phyloP scores from a whole-genome alignment of 2,797 vertebrate genomes.

The Anguilla obscura region DNA sequence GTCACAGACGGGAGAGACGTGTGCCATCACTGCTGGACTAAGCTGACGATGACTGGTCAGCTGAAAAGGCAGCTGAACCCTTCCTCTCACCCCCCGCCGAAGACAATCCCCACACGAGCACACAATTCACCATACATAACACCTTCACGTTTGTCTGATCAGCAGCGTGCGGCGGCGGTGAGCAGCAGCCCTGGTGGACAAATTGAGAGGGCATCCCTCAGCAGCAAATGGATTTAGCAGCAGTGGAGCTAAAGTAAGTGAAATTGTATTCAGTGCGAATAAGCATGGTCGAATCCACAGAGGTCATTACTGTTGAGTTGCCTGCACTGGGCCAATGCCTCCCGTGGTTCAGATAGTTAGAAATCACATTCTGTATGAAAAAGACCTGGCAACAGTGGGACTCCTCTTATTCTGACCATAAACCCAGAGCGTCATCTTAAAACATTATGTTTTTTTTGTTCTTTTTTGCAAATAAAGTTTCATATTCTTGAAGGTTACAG shows the following conservation, averaged over 20 bases:
- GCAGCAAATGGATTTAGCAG: not conserved
- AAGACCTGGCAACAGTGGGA: not conserved
- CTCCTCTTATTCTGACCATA: not conserved
- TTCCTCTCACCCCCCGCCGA: not conserved
- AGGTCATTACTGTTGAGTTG: slow-evolving; percentile 1
- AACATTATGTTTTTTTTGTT: not conserved
- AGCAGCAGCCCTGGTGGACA: not conserved
- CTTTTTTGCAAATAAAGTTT: not conserved
- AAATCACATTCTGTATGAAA: slow-evolving; percentile 6
- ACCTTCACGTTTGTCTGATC: not conserved
- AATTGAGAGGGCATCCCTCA: not conserved
- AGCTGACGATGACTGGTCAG: not conserved
- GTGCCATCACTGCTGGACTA: not conserved
- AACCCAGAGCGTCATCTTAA: not conserved
- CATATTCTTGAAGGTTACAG: not conserved
- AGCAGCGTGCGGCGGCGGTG: not conserved
- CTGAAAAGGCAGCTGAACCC: not conserved
- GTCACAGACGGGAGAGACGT: not conserved
- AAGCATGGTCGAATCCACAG: not conserved
- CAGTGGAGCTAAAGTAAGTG: not conserved
- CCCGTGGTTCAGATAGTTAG: not conserved
- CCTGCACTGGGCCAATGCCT: not conserved
- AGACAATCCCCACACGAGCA: not conserved
- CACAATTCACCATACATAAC: not conserved
- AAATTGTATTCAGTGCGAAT: slow-evolving; percentile 8